Evolutionary conservation across 2,888 invertebrate species (phyloP).

Genomic region (Caenorhabditis panamensis): DNA sequence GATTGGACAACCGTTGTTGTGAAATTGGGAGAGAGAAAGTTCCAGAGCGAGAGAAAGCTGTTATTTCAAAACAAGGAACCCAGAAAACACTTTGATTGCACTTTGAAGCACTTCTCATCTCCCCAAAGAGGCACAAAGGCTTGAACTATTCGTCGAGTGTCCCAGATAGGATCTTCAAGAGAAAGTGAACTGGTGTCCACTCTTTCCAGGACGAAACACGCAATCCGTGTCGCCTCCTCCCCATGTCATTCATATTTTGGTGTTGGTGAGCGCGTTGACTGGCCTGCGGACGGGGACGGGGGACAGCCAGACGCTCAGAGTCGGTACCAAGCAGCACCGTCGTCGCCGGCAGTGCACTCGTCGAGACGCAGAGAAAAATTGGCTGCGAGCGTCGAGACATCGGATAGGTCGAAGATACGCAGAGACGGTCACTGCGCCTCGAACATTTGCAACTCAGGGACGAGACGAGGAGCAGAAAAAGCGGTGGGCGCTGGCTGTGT

Average conservation of each 20-base stretch:
- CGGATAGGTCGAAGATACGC: conserved; percentile 30
- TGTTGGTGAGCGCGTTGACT: conserved; percentile 22
- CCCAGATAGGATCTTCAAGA: conserved; percentile 12
- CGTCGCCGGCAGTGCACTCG: conserved; percentile 28
- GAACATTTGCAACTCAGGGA: conserved; percentile 44
- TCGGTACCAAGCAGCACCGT: conserved; percentile 58
- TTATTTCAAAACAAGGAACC: no score
- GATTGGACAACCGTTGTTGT: no score
- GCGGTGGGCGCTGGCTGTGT: neutral
- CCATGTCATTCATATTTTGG: conserved; percentile 48
- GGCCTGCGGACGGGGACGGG: conserved; percentile 23
- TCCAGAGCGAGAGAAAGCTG: no score
- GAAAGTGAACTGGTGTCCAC: conserved; percentile 14
- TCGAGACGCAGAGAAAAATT: conserved; percentile 24
- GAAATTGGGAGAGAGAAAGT: neutral
- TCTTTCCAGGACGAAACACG: conserved; percentile 13
- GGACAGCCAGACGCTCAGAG: conserved; percentile 48
- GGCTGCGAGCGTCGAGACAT: neutral
- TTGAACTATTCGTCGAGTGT: neutral
- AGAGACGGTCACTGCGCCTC: neutral
- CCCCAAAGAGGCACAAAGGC: no score
- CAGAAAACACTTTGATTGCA: no score
- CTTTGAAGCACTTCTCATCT: no score
- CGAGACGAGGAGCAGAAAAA: conserved; percentile 11
- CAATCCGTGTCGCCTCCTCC: neutral